Evolutionary conservation across 2,888 invertebrate species (phyloP).

Genomic region (Plutella xylostella): DNA sequence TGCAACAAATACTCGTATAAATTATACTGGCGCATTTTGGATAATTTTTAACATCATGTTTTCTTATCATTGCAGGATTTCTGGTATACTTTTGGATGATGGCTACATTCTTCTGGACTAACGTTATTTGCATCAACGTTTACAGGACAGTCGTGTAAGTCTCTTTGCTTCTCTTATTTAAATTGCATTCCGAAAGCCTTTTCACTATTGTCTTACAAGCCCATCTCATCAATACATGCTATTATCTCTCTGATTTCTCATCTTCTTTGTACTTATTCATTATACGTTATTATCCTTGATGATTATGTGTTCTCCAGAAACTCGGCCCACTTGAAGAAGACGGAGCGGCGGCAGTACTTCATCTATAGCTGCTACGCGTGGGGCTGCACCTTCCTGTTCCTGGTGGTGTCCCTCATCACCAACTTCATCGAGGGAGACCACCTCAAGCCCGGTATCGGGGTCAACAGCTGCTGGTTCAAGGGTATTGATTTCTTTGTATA

Average conservation of each 20-base stretch:
- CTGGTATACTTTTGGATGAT: slow-evolving; percentile 72
- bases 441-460: slow-evolving; percentile 70
- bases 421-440: slow-evolving; percentile 67
- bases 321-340: slow-evolving; percentile 44
- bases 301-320: slow-evolving; percentile 33
- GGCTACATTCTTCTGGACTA: slow-evolving; percentile 80
- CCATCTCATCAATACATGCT: too few relatives aligned
- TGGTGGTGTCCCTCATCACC: slow-evolving; percentile 59
- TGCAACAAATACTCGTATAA: too few relatives aligned
- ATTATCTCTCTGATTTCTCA: too few relatives aligned
- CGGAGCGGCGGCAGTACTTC: slow-evolving; percentile 62
- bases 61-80: slow-evolving; percentile 49
- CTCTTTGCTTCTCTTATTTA: too few relatives aligned
- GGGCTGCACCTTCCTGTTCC: slow-evolving; percentile 65
- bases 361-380: slow-evolving; percentile 72
- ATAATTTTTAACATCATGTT: not conserved
- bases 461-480: slow-evolving; percentile 74
- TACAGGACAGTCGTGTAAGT: slow-evolving; percentile 61
- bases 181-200: too few relatives aligned
- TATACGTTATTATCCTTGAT: too few relatives aligned
- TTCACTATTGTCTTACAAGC: too few relatives aligned
- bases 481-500: too few relatives aligned
- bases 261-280: too few relatives aligned
- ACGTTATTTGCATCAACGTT: slow-evolving; percentile 75
- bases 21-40: too few relatives aligned